phyloP scores from a whole-genome alignment of 2,888 invertebrate genomes.

The Pediacus dermestoides region DNA sequence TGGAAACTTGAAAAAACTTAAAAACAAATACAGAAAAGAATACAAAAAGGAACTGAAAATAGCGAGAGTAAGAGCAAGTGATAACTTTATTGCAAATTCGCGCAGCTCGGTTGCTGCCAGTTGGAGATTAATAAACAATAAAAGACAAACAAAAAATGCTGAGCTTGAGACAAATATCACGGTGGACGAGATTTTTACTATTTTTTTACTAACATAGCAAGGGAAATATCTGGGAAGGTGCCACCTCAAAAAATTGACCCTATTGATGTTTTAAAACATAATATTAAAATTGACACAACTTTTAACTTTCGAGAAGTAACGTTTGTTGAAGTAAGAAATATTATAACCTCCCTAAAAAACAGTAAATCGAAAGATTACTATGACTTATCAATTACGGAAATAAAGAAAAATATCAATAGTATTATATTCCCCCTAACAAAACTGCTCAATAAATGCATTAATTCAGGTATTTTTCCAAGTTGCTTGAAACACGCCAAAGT shows the following conservation, averaged over 20 bases:
- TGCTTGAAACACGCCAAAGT: slow-evolving; percentile 19
- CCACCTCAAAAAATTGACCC: neutral
- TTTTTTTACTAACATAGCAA: neutral
- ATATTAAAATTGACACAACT: slow-evolving; percentile 1
- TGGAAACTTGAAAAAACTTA: neutral
- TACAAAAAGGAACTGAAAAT: slow-evolving; percentile 1
- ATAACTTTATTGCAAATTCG: neutral
- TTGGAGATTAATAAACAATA: slow-evolving; percentile 2
- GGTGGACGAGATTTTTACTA: neutral
- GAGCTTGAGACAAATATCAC: neutral
- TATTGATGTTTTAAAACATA: neutral
- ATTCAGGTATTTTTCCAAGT: slow-evolving; percentile 15
- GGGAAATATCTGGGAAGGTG: neutral
- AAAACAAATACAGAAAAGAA: neutral
- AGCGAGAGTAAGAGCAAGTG: slow-evolving; percentile 1
- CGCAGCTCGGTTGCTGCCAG: slow-evolving; percentile 2
- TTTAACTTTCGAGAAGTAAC: slow-evolving; percentile 1
- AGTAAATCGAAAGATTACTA: slow-evolving; percentile 11
- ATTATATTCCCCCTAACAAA: slow-evolving; percentile 9
- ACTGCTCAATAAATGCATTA: slow-evolving; percentile 14
- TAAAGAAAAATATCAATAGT: slow-evolving; percentile 12
- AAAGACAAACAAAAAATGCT: neutral
- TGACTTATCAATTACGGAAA: slow-evolving; percentile 6
- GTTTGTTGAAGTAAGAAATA: slow-evolving; percentile 9
- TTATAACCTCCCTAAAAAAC: slow-evolving; percentile 1